Percentiles rank a stretch among this genome's conserved stretches.
phyloP scores from a whole-genome alignment of 2,888 invertebrate species.

The Priocnemis perturbator region DNA sequence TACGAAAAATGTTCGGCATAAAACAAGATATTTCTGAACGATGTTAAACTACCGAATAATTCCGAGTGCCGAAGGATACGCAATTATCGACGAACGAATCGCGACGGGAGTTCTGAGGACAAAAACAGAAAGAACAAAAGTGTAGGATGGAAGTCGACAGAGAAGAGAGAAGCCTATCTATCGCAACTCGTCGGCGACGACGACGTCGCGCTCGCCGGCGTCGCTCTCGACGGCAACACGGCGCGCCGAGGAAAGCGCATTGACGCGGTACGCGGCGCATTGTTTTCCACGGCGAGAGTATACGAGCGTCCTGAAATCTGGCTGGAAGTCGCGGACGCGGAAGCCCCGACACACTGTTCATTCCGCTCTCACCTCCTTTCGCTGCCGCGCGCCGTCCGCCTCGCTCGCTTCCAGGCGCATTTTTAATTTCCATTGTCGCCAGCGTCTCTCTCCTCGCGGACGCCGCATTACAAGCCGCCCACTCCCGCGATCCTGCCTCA shows the following conservation, averaged over 20 bases:
- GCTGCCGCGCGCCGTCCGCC: constrained; percentile 8
- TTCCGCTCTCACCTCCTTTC: constrained; percentile 60
- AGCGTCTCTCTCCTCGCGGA: constrained; percentile 21
- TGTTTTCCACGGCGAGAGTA: constrained; percentile 64
- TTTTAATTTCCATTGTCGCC: constrained; percentile 66
- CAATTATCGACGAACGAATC: too few species aligned
- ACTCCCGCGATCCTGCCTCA: not conserved
- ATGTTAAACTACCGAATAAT: too few species aligned
- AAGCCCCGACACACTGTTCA: constrained; percentile 56
- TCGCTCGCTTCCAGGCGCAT: constrained; percentile 60
- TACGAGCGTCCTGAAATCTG: constrained; percentile 56
- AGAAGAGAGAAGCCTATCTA: constrained; percentile 2
- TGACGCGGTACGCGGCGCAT: constrained; percentile 54
- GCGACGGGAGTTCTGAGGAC: too few species aligned
- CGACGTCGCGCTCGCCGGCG: not conserved
- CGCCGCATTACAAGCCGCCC: constrained; percentile 22
- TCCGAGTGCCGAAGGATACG: too few species aligned
- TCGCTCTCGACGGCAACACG: not conserved
- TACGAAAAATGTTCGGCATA: too few species aligned
- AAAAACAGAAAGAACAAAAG: too few species aligned
- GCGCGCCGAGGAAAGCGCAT: constrained; percentile 39
- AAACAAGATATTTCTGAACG: too few species aligned
- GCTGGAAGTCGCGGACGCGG: constrained; percentile 41
- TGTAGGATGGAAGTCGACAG: not conserved
- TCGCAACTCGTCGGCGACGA: not conserved